Conservation (phyloP, 2,113 vertebrate genomes). For the Bufo gargarizans region DNA sequence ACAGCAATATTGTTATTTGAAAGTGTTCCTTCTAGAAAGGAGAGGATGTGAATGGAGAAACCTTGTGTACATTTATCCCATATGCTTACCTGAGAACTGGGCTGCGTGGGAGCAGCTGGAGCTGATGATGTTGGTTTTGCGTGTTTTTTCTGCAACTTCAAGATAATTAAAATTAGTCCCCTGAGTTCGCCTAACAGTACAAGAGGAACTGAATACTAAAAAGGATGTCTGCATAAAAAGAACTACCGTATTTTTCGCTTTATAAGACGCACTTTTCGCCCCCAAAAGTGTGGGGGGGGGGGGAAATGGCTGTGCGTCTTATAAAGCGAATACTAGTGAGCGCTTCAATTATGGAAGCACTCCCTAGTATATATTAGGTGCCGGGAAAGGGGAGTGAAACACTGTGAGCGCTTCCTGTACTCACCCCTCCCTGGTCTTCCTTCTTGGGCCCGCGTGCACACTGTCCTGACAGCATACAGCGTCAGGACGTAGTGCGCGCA, state of each 20-base stretch:
- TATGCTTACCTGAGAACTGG: conserved; percentile 2
- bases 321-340: too few relatives aligned
- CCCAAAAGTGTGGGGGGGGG: too few relatives aligned
- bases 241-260: not conserved
- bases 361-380: too few relatives aligned
- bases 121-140: conserved; percentile 1
- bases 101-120: not conserved
- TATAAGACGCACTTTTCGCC: too few relatives aligned
- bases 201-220: not conserved
- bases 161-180: not conserved
- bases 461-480: too few relatives aligned
- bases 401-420: too few relatives aligned
- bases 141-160: conserved; percentile 16
- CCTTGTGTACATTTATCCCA: not conserved
- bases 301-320: too few relatives aligned
- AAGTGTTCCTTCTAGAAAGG: not conserved
- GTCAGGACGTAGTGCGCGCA: too few relatives aligned
- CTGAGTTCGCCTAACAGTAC: not conserved
- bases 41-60: not conserved
- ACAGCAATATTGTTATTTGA: not conserved
- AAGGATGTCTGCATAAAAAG: not conserved
- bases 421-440: too few relatives aligned
- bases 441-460: too few relatives aligned
- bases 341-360: too few relatives aligned
- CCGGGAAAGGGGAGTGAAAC: too few relatives aligned